A percentile compares a stretch with the other conserved stretches of the same genome.
Conservation (phyloP, 2,113 vertebrate species). For the Myiopsitta monachus region DNA sequence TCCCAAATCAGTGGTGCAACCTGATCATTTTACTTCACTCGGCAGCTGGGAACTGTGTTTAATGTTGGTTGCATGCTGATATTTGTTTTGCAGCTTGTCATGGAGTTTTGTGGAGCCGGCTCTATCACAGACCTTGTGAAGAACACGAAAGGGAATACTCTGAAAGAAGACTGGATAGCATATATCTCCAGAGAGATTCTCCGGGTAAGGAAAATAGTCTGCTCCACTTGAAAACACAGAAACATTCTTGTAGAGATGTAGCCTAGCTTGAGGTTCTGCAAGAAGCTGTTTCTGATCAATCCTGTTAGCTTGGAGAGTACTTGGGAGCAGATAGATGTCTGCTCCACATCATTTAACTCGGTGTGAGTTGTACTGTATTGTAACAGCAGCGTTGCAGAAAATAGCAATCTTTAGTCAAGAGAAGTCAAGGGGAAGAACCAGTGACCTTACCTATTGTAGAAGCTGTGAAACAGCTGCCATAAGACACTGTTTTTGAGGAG, state of each 20-base stretch:
- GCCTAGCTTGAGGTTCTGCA: neutral
- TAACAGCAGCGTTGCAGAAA: constrained; percentile 18
- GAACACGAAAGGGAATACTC: constrained; percentile 95
- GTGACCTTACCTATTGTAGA: neutral
- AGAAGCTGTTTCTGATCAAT: constrained; percentile 33
- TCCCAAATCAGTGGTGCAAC: neutral
- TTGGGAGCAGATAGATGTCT: constrained; percentile 6
- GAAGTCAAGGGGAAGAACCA: neutral
- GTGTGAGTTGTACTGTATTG: neutral
- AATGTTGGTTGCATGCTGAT: neutral
- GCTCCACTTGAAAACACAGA: neutral
- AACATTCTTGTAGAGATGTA: neutral
- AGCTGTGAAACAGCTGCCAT: neutral
- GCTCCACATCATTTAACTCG: neutral
- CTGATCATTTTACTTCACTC: neutral
- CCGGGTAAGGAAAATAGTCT: constrained; percentile 75
- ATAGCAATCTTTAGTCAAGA: neutral
- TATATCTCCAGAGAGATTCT: constrained; percentile 98
- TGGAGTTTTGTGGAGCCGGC: constrained; percentile 98
- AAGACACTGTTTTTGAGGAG: neutral
- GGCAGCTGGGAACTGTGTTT: neutral
- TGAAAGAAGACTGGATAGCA: constrained; percentile 99
- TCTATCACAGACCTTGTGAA: constrained; percentile 99
- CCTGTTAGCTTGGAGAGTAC: neutral
- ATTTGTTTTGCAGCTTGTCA: constrained; percentile 85